A percentile compares a stretch with the other conserved stretches of the same genome.
phyloP scores from a whole-genome alignment of 2,113 vertebrate genomes.

The Stegostoma tigrinum region DNA sequence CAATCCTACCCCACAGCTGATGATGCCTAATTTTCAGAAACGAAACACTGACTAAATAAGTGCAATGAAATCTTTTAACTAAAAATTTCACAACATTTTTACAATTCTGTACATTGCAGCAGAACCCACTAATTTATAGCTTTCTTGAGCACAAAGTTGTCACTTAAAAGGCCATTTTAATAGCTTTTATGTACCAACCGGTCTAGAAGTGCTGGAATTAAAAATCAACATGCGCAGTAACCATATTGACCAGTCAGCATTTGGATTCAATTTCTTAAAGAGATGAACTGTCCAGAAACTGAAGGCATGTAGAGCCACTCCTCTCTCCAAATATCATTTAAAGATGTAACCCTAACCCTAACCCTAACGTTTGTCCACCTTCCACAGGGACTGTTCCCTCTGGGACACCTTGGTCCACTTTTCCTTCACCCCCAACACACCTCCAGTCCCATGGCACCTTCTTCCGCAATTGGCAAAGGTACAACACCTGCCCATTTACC shows the following conservation, averaged over 20 bases:
- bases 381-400: too few species aligned
- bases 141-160: neutral
- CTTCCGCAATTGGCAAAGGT: too few species aligned
- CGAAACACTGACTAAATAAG: neutral
- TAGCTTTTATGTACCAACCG: neutral
- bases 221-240: neutral
- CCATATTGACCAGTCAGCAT: neutral
- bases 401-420: too few species aligned
- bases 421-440: too few species aligned
- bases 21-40: neutral
- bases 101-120: neutral
- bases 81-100: neutral
- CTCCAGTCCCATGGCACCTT: too few species aligned
- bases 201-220: neutral
- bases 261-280: neutral
- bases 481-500: too few species aligned
- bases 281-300: neutral
- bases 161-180: neutral
- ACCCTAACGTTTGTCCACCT: too few species aligned
- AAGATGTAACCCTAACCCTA: neutral
- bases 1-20: neutral
- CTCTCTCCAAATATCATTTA: neutral
- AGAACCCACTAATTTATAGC: neutral
- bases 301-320: neutral
- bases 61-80: neutral